Evolutionary conservation across 2,113 vertebrate genomes (phyloP), one percentile per base, ranked within the genome.

Genomic region (Mormoops blainvillei): DNA sequence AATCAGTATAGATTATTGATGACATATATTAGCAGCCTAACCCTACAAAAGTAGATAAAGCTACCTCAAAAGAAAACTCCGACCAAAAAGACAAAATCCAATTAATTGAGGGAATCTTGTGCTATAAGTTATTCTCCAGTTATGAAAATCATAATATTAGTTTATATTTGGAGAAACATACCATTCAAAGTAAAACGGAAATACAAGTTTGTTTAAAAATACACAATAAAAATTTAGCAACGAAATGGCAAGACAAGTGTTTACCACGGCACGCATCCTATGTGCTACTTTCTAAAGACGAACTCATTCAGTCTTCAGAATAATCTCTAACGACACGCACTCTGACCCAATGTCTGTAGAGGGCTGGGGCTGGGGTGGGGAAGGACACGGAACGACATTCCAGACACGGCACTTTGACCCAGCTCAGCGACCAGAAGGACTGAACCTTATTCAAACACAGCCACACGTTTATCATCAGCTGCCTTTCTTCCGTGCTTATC

Each of bases 361-460:
- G 63, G 82, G 86, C 18, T 16, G 0, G 18, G 8, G 33, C 1
- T 19, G 84, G 41, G 22, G 12, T 3, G 4, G 43, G 88, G 22
- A 84, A 82, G 26, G 61, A 89, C 4, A 26, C 28, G 4, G 22
- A 33, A 56, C 58, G 20, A 65, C 76, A 54, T 71, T 28, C 26
- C 78, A 0, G 87, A 97, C 88, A 45, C 54, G 52, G 68, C 3
- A 88, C 93, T 96, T 76, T 92, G 96, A 97, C 89, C 95, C 67
- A 96, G 89, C 76, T 98, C 97, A 71, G 20, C 13, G 85, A 95
- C 87, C 88, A 96, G 71, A 84, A 98, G 95, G 83, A 70, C 67
- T 0, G 0, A 87, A 96, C 96, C 97, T 97, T 84, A 98, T 97
- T 97, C 96, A 98, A 97, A 97, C 95, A 97, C 87, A 81, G 96